Percentiles rank a stretch among this genome's conserved stretches.
phyloP scores from a whole-genome alignment of 2,888 invertebrate genomes.

The Ectemnius lituratus region DNA sequence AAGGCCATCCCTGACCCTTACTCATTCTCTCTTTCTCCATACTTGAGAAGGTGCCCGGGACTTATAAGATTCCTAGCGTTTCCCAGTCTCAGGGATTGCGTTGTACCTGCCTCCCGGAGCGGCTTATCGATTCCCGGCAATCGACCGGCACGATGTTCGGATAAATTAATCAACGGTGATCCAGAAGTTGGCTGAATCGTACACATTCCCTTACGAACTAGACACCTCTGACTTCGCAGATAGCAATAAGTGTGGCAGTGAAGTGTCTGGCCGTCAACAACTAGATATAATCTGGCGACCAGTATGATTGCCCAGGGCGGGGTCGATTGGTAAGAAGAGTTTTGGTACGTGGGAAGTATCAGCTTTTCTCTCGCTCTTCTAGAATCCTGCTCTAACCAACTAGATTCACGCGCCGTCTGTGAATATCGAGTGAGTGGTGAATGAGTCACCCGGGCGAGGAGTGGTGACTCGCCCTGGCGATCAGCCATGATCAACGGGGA shows the following conservation, averaged over 20 bases:
- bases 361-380: constrained; percentile 34
- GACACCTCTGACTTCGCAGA: not conserved
- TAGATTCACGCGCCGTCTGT: constrained; percentile 27
- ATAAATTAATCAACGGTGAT: constrained; percentile 50
- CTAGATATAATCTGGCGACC: constrained; percentile 56
- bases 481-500: constrained; percentile 52
- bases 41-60: constrained; percentile 62
- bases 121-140: constrained; percentile 47
- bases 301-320: constrained; percentile 63
- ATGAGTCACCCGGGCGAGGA: constrained; percentile 61
- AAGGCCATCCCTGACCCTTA: constrained; percentile 57
- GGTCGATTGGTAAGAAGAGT: constrained; percentile 62
- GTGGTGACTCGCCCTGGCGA: constrained; percentile 61
- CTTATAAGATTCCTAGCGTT: constrained; percentile 62
- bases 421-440: constrained; percentile 57
- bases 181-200: constrained; percentile 46
- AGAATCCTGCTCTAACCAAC: not conserved
- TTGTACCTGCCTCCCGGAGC: constrained; percentile 54
- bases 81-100: constrained; percentile 48
- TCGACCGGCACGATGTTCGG: constrained; percentile 49
- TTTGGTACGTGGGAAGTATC: constrained; percentile 67
- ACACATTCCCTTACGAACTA: not conserved
- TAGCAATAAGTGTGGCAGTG: not conserved
- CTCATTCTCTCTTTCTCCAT: not conserved
- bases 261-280: constrained; percentile 4